phyloP scores from a whole-genome alignment of 2,888 invertebrate species.

The Agrenia bidenticulata region DNA sequence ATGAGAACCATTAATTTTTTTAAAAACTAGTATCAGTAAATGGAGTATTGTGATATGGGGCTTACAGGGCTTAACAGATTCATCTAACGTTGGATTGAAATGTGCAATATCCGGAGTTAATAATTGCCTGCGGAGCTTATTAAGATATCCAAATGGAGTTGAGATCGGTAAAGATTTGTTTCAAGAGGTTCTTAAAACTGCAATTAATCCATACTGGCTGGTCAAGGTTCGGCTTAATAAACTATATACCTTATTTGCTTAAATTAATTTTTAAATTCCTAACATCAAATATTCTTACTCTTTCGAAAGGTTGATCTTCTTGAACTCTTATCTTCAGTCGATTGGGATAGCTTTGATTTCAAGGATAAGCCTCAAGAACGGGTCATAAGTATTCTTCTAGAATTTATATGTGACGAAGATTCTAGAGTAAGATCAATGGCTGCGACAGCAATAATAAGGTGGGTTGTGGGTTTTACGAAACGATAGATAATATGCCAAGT shows the following conservation, averaged over 20 bases:
- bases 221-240: slow-evolving; percentile 70
- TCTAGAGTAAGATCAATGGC: slow-evolving; percentile 73
- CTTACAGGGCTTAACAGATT: slow-evolving; percentile 67
- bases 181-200: slow-evolving; percentile 56
- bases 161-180: slow-evolving; percentile 63
- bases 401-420: slow-evolving; percentile 73
- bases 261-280: no score
- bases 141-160: slow-evolving; percentile 65
- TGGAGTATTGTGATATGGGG: no score
- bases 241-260: not conserved
- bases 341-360: slow-evolving; percentile 42
- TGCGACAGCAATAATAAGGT: slow-evolving; percentile 67
- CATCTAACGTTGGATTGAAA: slow-evolving; percentile 50
- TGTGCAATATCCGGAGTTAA: slow-evolving; percentile 64
- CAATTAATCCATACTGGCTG: slow-evolving; percentile 81
- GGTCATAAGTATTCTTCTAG: slow-evolving; percentile 65
- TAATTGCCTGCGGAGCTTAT: slow-evolving; percentile 63
- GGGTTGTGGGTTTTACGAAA: slow-evolving; percentile 40
- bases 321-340: slow-evolving; percentile 61
- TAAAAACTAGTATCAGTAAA: no score
- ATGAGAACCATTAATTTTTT: no score
- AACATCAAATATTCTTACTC: no score
- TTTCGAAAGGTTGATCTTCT: slow-evolving; percentile 69
- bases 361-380: slow-evolving; percentile 57
- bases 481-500: no score